A percentile compares a stretch with the other conserved stretches of the same genome.
These are phyloP conservation scores for Dendrocincla fuliginosa DNA, from an alignment of 2,797 vertebrate species.

Conservation along the genomic window DNA sequence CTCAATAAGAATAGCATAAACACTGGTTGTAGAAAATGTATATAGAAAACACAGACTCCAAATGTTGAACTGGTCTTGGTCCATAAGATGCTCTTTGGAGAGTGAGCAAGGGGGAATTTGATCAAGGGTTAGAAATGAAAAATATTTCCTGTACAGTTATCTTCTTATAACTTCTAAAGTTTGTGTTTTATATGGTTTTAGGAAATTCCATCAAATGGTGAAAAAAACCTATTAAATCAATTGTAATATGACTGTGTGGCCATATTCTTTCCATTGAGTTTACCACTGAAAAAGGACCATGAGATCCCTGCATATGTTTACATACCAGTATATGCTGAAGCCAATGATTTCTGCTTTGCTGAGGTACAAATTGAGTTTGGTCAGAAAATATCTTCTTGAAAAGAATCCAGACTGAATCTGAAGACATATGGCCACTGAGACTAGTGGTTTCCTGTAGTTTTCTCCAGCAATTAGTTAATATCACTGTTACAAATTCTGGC, in stretches of 20 bases:
- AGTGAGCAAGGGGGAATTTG: neutral
- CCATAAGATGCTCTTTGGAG: neutral
- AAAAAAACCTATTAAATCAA: neutral
- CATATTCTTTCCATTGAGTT: neutral
- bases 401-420: neutral
- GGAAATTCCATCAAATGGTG: constrained; percentile 15
- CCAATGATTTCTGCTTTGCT: neutral
- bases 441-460: neutral
- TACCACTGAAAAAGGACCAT: neutral
- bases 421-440: neutral
- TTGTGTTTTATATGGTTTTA: neutral
- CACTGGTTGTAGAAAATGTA: neutral
- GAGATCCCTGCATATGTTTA: neutral
- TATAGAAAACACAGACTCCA: neutral
- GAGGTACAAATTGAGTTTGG: neutral
- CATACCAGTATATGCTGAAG: neutral
- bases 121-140: neutral
- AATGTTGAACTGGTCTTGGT: neutral
- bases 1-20: neutral
- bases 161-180: neutral
- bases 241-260: neutral
- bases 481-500: neutral
- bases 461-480: neutral
- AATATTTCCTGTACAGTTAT: neutral
- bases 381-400: neutral